Evolutionary conservation across 2,888 invertebrate genomes (phyloP), one percentile per base, ranked within the genome.

Genomic region (Xiphydria camelus): DNA sequence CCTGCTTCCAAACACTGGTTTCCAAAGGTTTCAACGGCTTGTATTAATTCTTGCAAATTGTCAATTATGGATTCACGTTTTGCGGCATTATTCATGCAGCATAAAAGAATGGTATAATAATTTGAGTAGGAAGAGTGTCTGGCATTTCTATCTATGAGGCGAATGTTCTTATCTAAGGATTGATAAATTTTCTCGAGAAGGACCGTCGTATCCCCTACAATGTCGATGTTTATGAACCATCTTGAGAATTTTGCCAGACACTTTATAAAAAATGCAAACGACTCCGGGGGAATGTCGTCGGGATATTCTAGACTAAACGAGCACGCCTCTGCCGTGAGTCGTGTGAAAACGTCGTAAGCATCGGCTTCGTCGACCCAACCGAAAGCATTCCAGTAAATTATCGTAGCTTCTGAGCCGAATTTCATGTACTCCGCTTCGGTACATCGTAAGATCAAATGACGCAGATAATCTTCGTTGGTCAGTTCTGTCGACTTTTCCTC

Each of bases 291-390:
- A 21, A 51, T 54, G 0, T 51, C 22, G 0, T 44, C 19, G 1
- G 68, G 59, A 32, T 59, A 68, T 31, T 67, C 63, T 4, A 74
- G 37, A 20, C 52, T 56, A 17, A 69, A 51, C 1, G 52, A 43
- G 20, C 62, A 62, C 1, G 63, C 61, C 22, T 70, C 66, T 4
- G 65, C 51, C 0, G 64, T 69, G 2, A 66, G 41, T 5, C 53
- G 53, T 2, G 62, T 36, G 4, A 71, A 49, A 20, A 61, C 48
- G 5, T 64, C 45, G 22, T 50, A 63, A 0, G 62, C 65, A 2
- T 60, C 56, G n/a, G 49, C 39, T 32, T 61, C 56, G 34, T 62
- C 41, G 7, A 25, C 18, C 54, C 58, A 62, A 3, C 55, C 48
- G n/a, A 69, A 61, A 26, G 42, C 34, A 4, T 51, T 45, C 44